phyloP scores from a whole-genome alignment of 2,888 invertebrate species.

The Cataglyphis altisquamis region DNA sequence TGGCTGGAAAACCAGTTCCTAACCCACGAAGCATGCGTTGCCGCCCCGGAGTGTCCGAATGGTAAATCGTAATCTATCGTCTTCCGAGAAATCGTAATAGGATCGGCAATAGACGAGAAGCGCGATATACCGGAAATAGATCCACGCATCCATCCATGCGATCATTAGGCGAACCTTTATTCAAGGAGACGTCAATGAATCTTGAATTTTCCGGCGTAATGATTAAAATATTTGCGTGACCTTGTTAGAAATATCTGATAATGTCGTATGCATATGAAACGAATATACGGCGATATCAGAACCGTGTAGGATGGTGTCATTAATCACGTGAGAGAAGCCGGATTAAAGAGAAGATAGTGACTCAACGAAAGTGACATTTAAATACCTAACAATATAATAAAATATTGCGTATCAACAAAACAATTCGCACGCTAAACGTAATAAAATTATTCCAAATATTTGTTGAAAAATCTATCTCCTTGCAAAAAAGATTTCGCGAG shows the following conservation, averaged over 20 bases:
- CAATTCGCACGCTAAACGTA: background rate
- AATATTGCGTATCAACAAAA: background rate
- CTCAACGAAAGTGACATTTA: conserved; percentile 8
- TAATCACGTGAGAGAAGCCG: background rate
- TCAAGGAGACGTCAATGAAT: background rate
- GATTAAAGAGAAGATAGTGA: background rate
- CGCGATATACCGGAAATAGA: conserved; percentile 18
- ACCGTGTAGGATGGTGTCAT: background rate
- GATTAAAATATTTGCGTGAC: background rate
- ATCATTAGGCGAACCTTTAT: conserved; percentile 31
- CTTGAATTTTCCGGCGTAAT: background rate
- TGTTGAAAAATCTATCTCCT: background rate
- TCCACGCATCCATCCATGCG: background rate
- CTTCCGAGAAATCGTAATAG: conserved; percentile 51
- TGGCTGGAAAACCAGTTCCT: conserved; percentile 79
- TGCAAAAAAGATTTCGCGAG: background rate
- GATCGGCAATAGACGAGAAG: conserved; percentile 35
- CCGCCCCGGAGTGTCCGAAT: conserved; percentile 55
- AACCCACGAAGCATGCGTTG: conserved; percentile 59
- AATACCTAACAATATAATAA: background rate
- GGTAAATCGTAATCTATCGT: conserved; percentile 54
- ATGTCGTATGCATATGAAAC: conserved; percentile 25
- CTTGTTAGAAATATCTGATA: conserved; percentile 36
- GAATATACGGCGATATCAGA: conserved; percentile 22
- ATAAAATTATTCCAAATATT: background rate